Evolutionary conservation across 2,797 vertebrate species (phyloP), one percentile per base, ranked within the genome.

Genomic region (Gymnodraco acuticeps): DNA sequence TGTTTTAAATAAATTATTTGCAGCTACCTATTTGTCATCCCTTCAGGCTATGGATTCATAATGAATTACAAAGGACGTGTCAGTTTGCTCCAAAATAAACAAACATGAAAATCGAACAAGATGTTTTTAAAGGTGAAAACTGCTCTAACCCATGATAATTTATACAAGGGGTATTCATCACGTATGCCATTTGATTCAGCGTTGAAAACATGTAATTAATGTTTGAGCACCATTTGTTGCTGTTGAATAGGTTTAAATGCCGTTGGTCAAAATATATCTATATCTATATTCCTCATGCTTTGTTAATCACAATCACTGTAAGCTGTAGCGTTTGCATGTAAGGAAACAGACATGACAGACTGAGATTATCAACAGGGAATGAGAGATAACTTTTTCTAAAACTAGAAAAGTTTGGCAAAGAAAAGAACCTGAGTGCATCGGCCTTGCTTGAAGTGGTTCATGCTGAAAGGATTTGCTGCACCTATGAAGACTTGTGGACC

Each of bases 1-100:
- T 63, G 55, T 64, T 79, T 81, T 83, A 63, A 83, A 86, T 81
- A 64, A 88, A 87, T 90, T 87, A 85, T 82, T 78, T 90, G 77
- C 63, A 81, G 70, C 58, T 84, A 83, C 87, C 89, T 74, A 60
- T 82, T 81, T 80, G 50, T 79, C 47, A 66, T 70, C 64, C 80
- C 89, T 59, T 54, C 70, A 68, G 83, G 84, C 75, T 81, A 64
- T 81, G 66, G 78, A 88, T 82, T 88, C 51, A 76, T 83, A 81
- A 90, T 88, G 79, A 85, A 89, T 70, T 75, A 71, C 56, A 83
- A 77, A 85, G 56, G 75, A 81, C 72, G 59, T 82, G 67, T 75
- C 74, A 84, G 45, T 72, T 77, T 70, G 45, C 58, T 78, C 15
- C 0, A 56, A 83, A 78, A 77, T 72, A 80, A 68, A 85, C 64